phyloP scores from a whole-genome alignment of 2,113 vertebrate genomes.

The Strix uralensis region DNA sequence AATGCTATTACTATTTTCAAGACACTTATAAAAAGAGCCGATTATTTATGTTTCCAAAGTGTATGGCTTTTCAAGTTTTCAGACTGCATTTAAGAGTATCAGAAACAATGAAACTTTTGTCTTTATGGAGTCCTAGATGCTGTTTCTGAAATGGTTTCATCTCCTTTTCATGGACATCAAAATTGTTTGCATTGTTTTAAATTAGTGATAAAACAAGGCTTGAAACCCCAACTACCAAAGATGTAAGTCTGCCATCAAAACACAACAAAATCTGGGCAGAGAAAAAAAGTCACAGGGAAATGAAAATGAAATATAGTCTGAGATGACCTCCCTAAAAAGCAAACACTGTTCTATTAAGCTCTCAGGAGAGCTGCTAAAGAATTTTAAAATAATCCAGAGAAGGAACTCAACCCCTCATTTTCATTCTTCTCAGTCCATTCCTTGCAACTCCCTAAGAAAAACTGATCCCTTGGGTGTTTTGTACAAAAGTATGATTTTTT shows the following conservation, averaged over 20 bases:
- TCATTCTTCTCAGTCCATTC: neutral
- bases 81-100: neutral
- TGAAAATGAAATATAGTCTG: neutral
- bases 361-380: neutral
- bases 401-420: neutral
- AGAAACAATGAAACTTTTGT: neutral
- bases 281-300: neutral
- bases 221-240: neutral
- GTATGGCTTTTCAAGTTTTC: neutral
- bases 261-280: neutral
- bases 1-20: conserved; percentile 8
- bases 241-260: neutral
- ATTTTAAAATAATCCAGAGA: conserved; percentile 7
- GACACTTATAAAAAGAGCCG: neutral
- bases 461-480: neutral
- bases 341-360: neutral
- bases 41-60: neutral
- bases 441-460: conserved; percentile 20
- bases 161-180: neutral
- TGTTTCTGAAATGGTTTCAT: neutral
- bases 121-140: neutral
- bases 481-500: neutral
- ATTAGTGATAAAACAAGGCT: neutral
- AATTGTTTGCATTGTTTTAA: neutral
- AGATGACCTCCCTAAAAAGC: neutral